Conservation (phyloP, 2,113 vertebrate species). For the Atractosteus spatula region DNA sequence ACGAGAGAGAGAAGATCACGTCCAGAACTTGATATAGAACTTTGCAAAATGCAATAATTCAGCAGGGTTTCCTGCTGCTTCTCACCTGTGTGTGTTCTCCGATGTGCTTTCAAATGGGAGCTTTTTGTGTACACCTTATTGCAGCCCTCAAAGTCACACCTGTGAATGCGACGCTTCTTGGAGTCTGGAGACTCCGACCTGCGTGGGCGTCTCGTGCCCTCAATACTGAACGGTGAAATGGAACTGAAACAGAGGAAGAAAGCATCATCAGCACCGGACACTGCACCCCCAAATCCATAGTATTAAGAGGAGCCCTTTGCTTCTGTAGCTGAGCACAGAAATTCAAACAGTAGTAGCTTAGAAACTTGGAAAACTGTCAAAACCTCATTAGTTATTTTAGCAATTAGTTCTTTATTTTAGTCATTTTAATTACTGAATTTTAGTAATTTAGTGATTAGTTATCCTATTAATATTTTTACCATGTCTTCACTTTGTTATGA, state of each 20-base stretch:
- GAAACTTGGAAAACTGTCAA: too few species aligned
- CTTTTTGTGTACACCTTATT: slow-evolving; percentile 99
- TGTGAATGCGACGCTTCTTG: slow-evolving; percentile 94
- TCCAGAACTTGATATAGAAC: too few species aligned
- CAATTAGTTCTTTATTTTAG: too few species aligned
- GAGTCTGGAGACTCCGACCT: slow-evolving; percentile 96
- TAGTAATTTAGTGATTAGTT: too few species aligned
- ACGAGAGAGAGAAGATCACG: too few species aligned
- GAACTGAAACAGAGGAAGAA: slow-evolving; percentile 71
- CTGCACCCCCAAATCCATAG: background rate
- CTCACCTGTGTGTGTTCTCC: slow-evolving; percentile 94
- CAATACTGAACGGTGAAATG: slow-evolving; percentile 97
- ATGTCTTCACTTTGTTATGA: too few species aligned
- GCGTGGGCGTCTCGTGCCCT: slow-evolving; percentile 92
- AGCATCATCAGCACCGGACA: background rate
- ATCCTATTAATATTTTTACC: too few species aligned
- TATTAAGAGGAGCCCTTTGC: too few species aligned
- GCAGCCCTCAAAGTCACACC: slow-evolving; percentile 98
- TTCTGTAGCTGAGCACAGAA: background rate
- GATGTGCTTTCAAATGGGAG: slow-evolving; percentile 97
- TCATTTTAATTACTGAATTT: too few species aligned
- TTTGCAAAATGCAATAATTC: too few species aligned
- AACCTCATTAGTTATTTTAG: too few species aligned
- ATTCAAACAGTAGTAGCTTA: too few species aligned
- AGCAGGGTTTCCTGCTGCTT: background rate